Percentiles rank a stretch among this genome's conserved stretches.
Conservation (phyloP, 1,140 invertebrate species). For the Sitobion miscanthi region DNA sequence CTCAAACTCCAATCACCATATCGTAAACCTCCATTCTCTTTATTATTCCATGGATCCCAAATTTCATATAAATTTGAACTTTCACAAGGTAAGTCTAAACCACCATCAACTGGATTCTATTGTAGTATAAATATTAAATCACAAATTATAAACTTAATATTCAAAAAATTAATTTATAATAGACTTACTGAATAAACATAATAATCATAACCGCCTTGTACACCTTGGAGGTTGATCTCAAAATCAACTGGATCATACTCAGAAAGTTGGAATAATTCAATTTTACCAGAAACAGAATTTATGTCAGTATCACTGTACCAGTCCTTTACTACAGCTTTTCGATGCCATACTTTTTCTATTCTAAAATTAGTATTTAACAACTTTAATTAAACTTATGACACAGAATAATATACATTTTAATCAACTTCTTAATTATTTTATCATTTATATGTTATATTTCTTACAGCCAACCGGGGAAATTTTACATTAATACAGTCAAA, state of each 20-base stretch:
- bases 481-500: not conserved
- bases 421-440: not conserved
- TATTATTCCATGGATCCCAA: conserved; percentile 74
- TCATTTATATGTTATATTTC: not conserved
- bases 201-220: conserved; percentile 76
- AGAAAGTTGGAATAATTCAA: conserved; percentile 83
- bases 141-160: not conserved
- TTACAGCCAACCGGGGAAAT: not conserved
- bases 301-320: conserved; percentile 83
- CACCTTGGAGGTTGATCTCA: conserved; percentile 77
- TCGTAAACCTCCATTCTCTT: not conserved
- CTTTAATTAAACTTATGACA: not conserved
- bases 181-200: conserved; percentile 78
- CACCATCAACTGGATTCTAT: conserved; percentile 78
- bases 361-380: conserved; percentile 27
- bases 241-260: conserved; percentile 83
- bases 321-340: conserved; percentile 83
- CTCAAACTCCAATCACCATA: conserved; percentile 51
- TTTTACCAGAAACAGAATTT: conserved; percentile 71
- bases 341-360: conserved; percentile 74
- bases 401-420: not conserved
- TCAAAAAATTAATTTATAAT: not conserved
- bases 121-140: conserved; percentile 56
- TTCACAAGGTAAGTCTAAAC: conserved; percentile 88
- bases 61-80: conserved; percentile 78